Base-by-base conservation (phyloP, 2,888 invertebrate genomes). In the Ceriagrion tenellum region DNA sequence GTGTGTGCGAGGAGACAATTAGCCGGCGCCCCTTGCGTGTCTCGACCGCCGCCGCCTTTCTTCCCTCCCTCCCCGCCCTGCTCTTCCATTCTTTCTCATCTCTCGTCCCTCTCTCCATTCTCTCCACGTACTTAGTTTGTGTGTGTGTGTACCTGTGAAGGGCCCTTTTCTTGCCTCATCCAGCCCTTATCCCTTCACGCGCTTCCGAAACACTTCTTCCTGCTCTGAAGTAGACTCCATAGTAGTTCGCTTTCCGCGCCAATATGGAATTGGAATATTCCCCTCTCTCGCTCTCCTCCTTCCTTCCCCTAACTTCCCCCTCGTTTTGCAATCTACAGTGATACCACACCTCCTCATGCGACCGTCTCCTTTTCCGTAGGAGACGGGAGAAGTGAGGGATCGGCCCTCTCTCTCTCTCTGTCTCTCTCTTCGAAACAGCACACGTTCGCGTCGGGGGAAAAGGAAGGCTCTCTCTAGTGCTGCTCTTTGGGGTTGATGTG, bases 1-100 rank as follows among this genome's bases (percentile, higher is more conserved):
- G 56, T 23, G 91, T 35, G 91, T 63, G 91, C 30, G 93, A 35
- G 69, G 47, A 47, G 47, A 93, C 69, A 93, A 93, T 93, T 93
- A 93, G 93, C 93, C 93, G 63, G 40, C 16, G 35, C 69, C 69
- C 93, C 69, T 93, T 93, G 69, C 93, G 93, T 93, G 93, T 93
- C 59, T 47, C 30, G 69, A 12, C n/a, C 90, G 55, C 18, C 30
- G 20, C 35, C 56, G 55, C 55, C 90, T 4, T n/a, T 55, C 47
- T 55, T n/a, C 47, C 8, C 47, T 6, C 55, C 55, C 6, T 55
- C 4, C 56, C 91, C 91, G 6, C 30, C 55, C 55, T 55, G n/a
- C n/a, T n/a, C n/a, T n/a, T n/a, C n/a, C n/a, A 56, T 18, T 35
- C 90, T 56, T 59, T 12, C 8, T 16, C 56, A 16, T n/a, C 56